Percentiles rank a stretch among this genome's conserved stretches.
Conservation (phyloP, 2,113 vertebrate species). For the Gorsachius goisagi region DNA sequence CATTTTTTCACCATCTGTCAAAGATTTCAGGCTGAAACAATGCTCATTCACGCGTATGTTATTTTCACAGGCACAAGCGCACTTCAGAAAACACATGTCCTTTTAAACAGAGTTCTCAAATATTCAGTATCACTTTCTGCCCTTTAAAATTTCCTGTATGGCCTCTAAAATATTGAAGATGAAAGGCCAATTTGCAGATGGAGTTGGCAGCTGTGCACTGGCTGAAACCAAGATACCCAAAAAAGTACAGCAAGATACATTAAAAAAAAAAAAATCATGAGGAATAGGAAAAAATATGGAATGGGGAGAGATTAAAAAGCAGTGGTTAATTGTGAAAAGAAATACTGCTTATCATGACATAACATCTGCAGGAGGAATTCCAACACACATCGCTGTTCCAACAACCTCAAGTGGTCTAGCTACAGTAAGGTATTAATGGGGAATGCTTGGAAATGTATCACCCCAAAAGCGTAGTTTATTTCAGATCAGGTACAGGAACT, state of each 20-base stretch:
- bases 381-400: neutral
- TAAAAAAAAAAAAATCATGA: no score
- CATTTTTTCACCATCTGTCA: neutral
- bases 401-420: neutral
- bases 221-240: neutral
- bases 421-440: neutral
- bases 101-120: neutral
- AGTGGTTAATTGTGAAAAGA: neutral
- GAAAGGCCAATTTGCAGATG: neutral
- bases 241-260: neutral
- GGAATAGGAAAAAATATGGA: neutral
- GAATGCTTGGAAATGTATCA: neutral
- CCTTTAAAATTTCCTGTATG: neutral
- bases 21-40: neutral
- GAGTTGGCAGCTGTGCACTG: neutral
- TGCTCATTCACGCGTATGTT: accelerated
- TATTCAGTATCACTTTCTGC: neutral
- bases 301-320: neutral
- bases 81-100: neutral
- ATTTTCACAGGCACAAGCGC: neutral
- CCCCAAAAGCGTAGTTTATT: neutral
- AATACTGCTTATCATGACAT: neutral
- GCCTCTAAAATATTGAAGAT: neutral
- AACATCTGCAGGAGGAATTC: neutral
- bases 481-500: neutral